phyloP scores from a whole-genome alignment of 2,113 vertebrate species.

The Carettochelys insculpta region DNA sequence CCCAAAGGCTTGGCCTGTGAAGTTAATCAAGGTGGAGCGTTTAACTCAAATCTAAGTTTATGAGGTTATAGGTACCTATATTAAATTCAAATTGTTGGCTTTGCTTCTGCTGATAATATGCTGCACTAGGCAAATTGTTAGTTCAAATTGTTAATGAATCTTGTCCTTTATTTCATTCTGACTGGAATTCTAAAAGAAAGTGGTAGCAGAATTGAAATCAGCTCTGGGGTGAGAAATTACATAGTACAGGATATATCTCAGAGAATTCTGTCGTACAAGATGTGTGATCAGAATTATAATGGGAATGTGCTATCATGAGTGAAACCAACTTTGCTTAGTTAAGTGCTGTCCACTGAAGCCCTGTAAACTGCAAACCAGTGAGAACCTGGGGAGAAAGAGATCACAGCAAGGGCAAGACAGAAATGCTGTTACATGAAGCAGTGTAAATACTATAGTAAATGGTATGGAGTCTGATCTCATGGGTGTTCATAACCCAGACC shows the following conservation, averaged over 20 bases:
- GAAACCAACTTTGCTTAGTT: not conserved
- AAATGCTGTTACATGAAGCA: not conserved
- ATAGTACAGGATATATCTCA: not conserved
- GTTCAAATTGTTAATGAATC: not conserved
- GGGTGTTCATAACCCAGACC: not conserved
- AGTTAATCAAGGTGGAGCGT: not conserved
- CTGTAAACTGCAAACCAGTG: not conserved
- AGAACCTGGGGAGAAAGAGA: not conserved
- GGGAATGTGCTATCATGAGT: not conserved
- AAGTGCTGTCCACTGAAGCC: not conserved
- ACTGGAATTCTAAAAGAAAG: not conserved
- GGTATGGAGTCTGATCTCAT: not conserved
- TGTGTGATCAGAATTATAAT: not conserved
- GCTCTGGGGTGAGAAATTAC: rapidly evolving
- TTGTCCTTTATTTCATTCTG: not conserved
- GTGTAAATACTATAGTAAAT: not conserved
- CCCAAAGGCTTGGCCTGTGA: not conserved
- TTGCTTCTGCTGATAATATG: not conserved
- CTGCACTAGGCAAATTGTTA: not conserved
- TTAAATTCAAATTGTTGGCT: not conserved
- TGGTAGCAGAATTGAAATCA: not conserved
- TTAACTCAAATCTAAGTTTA: not conserved
- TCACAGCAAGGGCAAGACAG: not conserved
- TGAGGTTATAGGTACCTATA: not conserved
- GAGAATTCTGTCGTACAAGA: not conserved